Evolutionary conservation across 1,140 invertebrate species (phyloP).

Genomic region (Drosophila varians): DNA sequence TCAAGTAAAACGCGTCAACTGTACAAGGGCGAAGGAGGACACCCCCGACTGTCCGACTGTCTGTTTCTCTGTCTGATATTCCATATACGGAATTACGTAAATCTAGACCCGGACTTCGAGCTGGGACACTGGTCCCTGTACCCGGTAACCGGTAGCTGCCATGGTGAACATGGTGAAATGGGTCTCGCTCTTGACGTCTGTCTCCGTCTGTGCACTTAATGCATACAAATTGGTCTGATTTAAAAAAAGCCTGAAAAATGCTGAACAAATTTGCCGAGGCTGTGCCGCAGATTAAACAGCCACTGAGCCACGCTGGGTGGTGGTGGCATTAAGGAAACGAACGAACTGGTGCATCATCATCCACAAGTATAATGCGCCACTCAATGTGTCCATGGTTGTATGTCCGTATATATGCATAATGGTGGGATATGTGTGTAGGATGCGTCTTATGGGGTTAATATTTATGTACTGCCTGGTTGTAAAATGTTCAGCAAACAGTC

Average conservation of each 20-base stretch:
- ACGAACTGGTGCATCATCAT: slow-evolving; percentile 44
- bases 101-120: background rate
- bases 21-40: slow-evolving; percentile 51
- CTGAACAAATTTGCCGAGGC: slow-evolving; percentile 51
- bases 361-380: slow-evolving; percentile 42
- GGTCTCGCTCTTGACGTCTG: slow-evolving; percentile 21
- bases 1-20: slow-evolving; percentile 68
- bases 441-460: slow-evolving; percentile 35
- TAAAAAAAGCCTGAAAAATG: slow-evolving; percentile 53
- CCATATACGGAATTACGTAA: background rate
- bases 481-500: slow-evolving; percentile 25
- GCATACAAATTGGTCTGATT: slow-evolving; percentile 79
- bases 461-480: slow-evolving; percentile 30
- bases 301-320: slow-evolving; percentile 8
- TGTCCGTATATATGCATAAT: background rate
- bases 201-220: slow-evolving; percentile 65
- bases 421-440: slow-evolving; percentile 12
- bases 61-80: background rate
- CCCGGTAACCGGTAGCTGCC: background rate
- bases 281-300: slow-evolving; percentile 52
- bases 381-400: slow-evolving; percentile 11
- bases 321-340: slow-evolving; percentile 29
- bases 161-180: slow-evolving; percentile 7
- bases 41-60: slow-evolving; percentile 6
- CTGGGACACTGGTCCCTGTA: background rate